These are phyloP conservation scores for Myotis brandtii DNA, from an alignment of 2,113 vertebrate genomes.

Conservation along the genomic window DNA sequence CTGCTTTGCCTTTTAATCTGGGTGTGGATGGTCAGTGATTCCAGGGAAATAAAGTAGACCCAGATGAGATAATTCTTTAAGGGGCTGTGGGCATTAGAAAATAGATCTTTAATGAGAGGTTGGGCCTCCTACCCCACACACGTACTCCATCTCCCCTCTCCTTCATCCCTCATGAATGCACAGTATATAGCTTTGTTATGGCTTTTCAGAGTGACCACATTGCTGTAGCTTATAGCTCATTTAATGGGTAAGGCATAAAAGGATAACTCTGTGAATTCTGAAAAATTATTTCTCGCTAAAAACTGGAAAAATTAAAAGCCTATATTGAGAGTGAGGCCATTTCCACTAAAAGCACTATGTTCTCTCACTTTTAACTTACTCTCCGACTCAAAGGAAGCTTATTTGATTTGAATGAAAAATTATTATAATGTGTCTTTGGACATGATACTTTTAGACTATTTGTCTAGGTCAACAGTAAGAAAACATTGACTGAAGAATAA, in stretches of 20 bases:
- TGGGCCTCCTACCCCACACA: background rate
- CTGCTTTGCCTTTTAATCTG: background rate
- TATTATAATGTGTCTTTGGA: background rate
- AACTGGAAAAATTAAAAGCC: background rate
- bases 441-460: background rate
- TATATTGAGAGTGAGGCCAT: background rate
- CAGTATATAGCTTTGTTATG: background rate
- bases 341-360: background rate
- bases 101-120: background rate
- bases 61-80: background rate
- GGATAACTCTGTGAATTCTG: background rate
- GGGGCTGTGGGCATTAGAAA: background rate
- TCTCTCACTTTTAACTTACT: background rate
- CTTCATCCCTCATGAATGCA: background rate
- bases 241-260: background rate
- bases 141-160: background rate
- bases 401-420: background rate
- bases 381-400: background rate
- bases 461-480: slow-evolving; percentile 1
- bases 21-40: background rate
- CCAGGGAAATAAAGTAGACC: background rate
- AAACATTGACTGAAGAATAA: background rate
- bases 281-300: background rate
- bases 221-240: background rate
- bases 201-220: background rate